Evolutionary conservation across 2,797 vertebrate genomes (phyloP).

Genomic region (Sus cebifrons): DNA sequence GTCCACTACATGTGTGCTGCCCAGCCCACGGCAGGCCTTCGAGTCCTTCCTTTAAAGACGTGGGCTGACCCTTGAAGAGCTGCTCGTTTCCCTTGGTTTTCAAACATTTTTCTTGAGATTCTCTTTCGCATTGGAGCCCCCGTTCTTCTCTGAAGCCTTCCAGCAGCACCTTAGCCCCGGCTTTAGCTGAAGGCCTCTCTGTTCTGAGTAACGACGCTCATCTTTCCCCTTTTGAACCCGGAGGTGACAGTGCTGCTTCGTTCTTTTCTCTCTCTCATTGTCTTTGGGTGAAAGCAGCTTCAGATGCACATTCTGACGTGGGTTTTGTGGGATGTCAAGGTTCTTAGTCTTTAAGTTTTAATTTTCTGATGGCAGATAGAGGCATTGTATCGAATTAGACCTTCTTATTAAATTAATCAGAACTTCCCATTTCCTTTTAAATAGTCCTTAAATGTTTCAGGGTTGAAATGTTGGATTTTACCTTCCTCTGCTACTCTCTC

Average conservation of each 20-base stretch:
- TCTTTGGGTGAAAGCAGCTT: background rate
- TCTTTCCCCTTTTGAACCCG: background rate
- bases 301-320: background rate
- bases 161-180: background rate
- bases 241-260: background rate
- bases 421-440: conserved; percentile 10
- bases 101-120: conserved; percentile 34
- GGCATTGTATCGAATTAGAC: conserved; percentile 10
- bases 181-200: conserved; percentile 22
- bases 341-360: conserved; percentile 24
- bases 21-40: background rate
- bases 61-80: background rate
- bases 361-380: conserved; percentile 46
- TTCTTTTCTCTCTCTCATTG: background rate
- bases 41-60: background rate
- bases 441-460: conserved; percentile 14
- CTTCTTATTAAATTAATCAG: conserved; percentile 43
- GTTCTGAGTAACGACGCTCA: background rate
- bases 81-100: conserved; percentile 12
- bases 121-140: background rate
- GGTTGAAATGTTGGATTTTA: background rate
- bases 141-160: background rate
- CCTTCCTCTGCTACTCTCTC: background rate
- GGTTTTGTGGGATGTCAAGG: background rate
- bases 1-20: background rate